phyloP scores from a whole-genome alignment of 2,113 vertebrate genomes.

The Poeciliopsis occidentalis region DNA sequence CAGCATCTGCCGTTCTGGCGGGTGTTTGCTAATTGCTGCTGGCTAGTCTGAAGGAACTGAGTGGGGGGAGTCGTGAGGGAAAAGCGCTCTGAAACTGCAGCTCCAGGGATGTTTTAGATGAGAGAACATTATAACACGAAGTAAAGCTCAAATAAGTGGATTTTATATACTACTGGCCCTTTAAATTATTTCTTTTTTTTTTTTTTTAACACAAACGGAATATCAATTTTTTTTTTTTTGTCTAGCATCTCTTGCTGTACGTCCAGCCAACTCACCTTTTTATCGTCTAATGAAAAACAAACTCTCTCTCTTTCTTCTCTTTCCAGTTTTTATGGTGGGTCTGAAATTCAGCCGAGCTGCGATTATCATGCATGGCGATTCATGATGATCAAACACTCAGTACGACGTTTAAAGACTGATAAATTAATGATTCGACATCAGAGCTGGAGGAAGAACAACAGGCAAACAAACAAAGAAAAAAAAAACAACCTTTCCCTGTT shows the following conservation, averaged over 20 bases:
- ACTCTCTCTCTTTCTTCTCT: background rate
- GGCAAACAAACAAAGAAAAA: constrained; percentile 5
- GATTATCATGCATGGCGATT: background rate
- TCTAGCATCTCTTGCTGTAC: background rate
- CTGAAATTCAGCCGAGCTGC: background rate
- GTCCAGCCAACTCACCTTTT: background rate
- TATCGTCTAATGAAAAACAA: background rate
- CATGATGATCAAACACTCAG: background rate
- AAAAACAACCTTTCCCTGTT: constrained; percentile 10
- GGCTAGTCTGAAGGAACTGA: no score
- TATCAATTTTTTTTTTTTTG: background rate
- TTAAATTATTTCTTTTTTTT: background rate
- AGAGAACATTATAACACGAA: no score
- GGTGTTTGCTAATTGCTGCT: no score
- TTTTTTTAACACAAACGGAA: background rate
- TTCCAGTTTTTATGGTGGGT: no score
- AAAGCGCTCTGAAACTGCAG: no score
- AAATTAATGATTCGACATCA: constrained; percentile 13
- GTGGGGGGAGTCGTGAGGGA: no score
- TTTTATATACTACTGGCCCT: no score
- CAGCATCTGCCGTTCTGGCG: no score
- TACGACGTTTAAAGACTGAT: background rate
- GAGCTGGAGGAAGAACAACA: background rate
- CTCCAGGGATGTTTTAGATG: no score
- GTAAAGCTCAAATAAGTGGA: no score